phyloP scores from a whole-genome alignment of 2,888 invertebrate species.

The Cotesia congregata region DNA sequence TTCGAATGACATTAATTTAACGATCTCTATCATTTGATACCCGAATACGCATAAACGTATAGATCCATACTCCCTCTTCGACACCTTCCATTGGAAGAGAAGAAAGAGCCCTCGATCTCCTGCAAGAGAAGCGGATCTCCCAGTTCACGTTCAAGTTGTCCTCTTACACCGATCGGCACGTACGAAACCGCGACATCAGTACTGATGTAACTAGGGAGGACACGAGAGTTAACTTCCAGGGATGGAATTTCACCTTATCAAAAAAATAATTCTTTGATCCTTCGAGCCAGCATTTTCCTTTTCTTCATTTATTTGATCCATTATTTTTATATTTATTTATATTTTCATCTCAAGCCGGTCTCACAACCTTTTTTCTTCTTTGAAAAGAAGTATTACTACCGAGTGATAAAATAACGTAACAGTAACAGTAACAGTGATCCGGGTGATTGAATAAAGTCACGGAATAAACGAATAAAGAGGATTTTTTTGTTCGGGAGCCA shows the following conservation, averaged over 20 bases:
- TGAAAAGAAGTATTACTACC: neutral
- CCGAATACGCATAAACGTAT: neutral
- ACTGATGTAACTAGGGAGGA: neutral
- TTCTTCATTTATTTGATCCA: neutral
- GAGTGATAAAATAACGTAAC: neutral
- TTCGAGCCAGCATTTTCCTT: neutral
- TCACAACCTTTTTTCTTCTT: neutral
- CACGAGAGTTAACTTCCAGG: neutral
- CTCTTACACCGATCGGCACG: neutral
- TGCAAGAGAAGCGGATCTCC: neutral
- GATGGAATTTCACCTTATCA: neutral
- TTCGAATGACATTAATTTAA: too few relatives aligned
- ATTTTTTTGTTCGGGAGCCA: neutral
- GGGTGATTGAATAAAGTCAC: neutral
- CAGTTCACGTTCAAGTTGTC: neutral
- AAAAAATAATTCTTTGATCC: neutral
- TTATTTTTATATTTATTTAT: neutral
- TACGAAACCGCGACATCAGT: neutral
- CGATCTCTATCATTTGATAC: neutral
- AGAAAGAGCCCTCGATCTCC: neutral
- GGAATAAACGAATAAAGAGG: neutral
- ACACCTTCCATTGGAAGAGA: neutral
- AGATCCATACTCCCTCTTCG: neutral
- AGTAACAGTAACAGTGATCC: neutral
- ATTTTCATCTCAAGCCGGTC: neutral